Percentiles rank a stretch among this genome's conserved stretches.
These are phyloP conservation scores for Xestoiulus laeticollis DNA, from an alignment of 2,888 invertebrate genomes.

Conservation along the genomic window DNA sequence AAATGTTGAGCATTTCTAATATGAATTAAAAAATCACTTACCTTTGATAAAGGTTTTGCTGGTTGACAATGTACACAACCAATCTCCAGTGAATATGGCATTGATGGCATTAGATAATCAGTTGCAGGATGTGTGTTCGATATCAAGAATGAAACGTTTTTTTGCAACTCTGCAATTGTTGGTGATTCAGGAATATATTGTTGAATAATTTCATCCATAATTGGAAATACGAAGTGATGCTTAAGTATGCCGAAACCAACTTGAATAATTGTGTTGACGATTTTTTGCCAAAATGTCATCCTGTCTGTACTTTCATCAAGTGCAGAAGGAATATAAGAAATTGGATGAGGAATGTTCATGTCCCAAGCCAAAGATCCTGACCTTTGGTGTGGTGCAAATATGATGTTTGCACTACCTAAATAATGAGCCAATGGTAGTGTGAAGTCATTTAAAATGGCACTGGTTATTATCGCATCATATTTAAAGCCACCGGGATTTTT, in stretches of 20 bases:
- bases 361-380: background rate
- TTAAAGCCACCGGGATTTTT: background rate
- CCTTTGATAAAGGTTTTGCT: slow-evolving; percentile 74
- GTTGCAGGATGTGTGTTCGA: slow-evolving; percentile 84
- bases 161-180: slow-evolving; percentile 20
- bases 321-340: slow-evolving; percentile 42
- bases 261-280: background rate
- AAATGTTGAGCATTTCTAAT: too few relatives aligned
- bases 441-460: slow-evolving; percentile 49
- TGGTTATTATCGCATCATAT: slow-evolving; percentile 48
- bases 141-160: slow-evolving; percentile 70
- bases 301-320: background rate
- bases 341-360: slow-evolving; percentile 49
- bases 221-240: too few relatives aligned
- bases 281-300: slow-evolving; percentile 45
- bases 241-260: background rate
- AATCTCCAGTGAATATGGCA: slow-evolving; percentile 84
- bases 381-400: background rate
- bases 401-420: slow-evolving; percentile 23
- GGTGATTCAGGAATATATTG: slow-evolving; percentile 22
- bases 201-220: too few relatives aligned
- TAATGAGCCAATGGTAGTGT: slow-evolving; percentile 35
- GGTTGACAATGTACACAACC: slow-evolving; percentile 81
- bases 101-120: slow-evolving; percentile 69
- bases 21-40: slow-evolving; percentile 62